phyloP scores from a whole-genome alignment of 2,797 vertebrate genomes.

The Cuniculus paca region DNA sequence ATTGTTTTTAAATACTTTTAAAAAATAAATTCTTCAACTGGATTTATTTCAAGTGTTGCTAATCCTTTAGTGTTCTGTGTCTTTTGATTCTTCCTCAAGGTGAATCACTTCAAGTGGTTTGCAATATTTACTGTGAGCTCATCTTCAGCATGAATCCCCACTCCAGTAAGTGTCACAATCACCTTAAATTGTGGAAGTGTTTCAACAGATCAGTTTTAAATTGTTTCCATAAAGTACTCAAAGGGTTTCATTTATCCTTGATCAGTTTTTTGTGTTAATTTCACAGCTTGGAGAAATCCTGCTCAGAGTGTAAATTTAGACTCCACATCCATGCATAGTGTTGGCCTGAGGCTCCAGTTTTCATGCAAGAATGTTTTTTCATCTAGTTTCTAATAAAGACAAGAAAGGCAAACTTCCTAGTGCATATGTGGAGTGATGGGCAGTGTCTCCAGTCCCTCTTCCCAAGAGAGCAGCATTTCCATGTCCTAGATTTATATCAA shows the following conservation, averaged over 20 bases:
- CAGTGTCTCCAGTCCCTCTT: neutral
- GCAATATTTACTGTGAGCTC: neutral
- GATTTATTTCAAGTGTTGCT: neutral
- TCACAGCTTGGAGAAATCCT: conserved; percentile 51
- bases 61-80: conserved; percentile 24
- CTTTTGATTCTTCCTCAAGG: conserved; percentile 27
- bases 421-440: neutral
- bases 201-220: conserved; percentile 49
- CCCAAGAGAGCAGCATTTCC: neutral
- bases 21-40: conserved; percentile 48
- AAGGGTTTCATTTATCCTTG: conserved; percentile 8
- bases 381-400: conserved; percentile 16
- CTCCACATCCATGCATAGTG: neutral
- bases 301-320: conserved; percentile 46
- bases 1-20: conserved; percentile 24
- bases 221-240: conserved; percentile 45
- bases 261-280: conserved; percentile 59
- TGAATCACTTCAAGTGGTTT: conserved; percentile 46
- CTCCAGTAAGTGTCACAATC: neutral
- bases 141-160: conserved; percentile 41
- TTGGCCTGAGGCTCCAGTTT: neutral
- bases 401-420: conserved; percentile 16
- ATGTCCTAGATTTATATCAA: neutral
- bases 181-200: conserved; percentile 7
- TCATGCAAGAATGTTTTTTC: conserved; percentile 34